phyloP scores from a whole-genome alignment of 1,140 invertebrate genomes.

The Stegodyphus dumicola region DNA sequence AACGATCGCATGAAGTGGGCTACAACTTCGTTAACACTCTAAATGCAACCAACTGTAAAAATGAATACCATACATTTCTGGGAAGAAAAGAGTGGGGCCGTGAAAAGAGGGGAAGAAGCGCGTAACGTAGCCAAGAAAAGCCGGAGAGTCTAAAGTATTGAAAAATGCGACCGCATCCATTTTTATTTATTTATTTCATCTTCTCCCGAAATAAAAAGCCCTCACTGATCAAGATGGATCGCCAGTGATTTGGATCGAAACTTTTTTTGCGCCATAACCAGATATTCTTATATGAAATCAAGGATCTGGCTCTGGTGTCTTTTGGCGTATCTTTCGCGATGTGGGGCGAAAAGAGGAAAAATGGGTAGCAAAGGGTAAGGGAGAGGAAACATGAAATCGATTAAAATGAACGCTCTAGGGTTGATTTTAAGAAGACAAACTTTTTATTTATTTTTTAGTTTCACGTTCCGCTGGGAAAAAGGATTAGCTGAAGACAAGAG shows the following conservation, averaged over 20 bases:
- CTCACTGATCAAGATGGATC: constrained; percentile 49
- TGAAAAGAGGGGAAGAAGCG: constrained; percentile 13
- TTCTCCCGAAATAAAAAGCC: constrained; percentile 43
- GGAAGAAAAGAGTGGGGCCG: not conserved
- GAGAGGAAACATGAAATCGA: too few relatives aligned
- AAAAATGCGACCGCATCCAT: constrained; percentile 46
- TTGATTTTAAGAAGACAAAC: too few relatives aligned
- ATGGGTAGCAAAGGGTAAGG: too few relatives aligned
- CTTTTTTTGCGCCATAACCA: constrained; percentile 26
- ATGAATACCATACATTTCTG: not conserved
- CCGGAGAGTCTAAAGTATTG: constrained; percentile 44
- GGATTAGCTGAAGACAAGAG: too few relatives aligned
- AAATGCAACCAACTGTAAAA: constrained; percentile 13
- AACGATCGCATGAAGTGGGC: not conserved
- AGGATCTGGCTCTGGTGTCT: not conserved
- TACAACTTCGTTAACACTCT: constrained; percentile 36
- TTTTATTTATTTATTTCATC: constrained; percentile 39
- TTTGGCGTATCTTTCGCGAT: too few relatives aligned
- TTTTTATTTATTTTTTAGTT: too few relatives aligned
- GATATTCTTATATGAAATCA: constrained; percentile 44
- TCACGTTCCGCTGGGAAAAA: too few relatives aligned
- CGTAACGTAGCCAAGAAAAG: constrained; percentile 27
- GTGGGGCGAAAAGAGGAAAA: too few relatives aligned
- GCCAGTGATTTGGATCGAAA: constrained; percentile 39
- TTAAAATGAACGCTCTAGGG: too few relatives aligned